These are phyloP conservation scores for Montipora foliosa DNA, from an alignment of 64 coral and sea anemone species.

Conservation along the genomic window DNA sequence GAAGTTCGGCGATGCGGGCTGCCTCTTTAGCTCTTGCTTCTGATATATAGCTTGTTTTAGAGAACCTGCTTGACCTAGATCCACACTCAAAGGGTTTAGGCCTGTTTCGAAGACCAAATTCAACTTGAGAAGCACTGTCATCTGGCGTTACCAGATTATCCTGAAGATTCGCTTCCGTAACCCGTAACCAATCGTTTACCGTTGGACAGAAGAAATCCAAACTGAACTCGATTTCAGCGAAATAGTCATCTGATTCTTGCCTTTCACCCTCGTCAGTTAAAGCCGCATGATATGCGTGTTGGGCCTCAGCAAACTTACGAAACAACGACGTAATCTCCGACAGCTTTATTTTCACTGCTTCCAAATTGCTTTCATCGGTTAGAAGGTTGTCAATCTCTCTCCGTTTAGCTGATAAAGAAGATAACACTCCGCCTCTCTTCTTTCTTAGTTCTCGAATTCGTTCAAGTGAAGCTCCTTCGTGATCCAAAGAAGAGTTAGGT, in stretches of 20 bases:
- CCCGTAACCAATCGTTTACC: not conserved
- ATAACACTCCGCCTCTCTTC: not conserved
- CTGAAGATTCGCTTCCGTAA: not conserved
- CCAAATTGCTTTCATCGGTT: slow-evolving; percentile 1
- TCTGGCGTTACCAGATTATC: not conserved
- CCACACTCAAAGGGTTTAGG: not conserved
- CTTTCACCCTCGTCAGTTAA: not conserved
- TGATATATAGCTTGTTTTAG: not conserved
- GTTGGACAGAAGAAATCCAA: not conserved
- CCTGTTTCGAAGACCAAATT: not conserved
- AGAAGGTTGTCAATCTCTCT: slow-evolving; percentile 7
- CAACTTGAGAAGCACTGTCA: not conserved
- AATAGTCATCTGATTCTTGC: not conserved
- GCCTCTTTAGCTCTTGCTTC: not conserved
- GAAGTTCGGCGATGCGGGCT: not conserved
- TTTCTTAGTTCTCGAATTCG: slow-evolving; percentile 2
- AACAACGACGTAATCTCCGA: not conserved
- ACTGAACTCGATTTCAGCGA: too few species aligned
- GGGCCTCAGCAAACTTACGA: not conserved
- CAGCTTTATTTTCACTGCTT: not conserved
- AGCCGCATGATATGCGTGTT: not conserved
- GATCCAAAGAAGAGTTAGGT: slow-evolving; percentile 5
- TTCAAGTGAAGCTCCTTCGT: not conserved
- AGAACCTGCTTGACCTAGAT: not conserved
- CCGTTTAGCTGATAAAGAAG: not conserved